Conservation (phyloP, 1,140 invertebrate genomes). For the Xylocopa sonorina region DNA sequence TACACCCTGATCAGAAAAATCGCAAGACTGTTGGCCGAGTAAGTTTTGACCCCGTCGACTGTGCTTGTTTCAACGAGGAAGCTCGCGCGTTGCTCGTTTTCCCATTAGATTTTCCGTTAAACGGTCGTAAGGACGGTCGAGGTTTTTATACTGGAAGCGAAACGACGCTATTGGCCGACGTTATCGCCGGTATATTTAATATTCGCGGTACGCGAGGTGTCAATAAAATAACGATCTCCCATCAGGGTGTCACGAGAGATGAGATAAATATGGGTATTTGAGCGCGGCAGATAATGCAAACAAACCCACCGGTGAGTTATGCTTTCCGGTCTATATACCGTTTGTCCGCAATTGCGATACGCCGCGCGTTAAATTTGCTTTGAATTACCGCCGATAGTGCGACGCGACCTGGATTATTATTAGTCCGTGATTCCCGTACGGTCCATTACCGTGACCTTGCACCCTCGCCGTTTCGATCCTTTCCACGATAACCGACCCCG, state of each 20-base stretch:
- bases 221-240: constrained; percentile 76
- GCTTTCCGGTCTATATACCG: constrained; percentile 70
- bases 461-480: constrained; percentile 45
- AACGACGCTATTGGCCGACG: constrained; percentile 1
- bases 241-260: constrained; percentile 71
- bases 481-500: constrained; percentile 19
- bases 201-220: constrained; percentile 62
- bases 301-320: constrained; percentile 78
- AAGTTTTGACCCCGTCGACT: constrained; percentile 42
- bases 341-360: constrained; percentile 72
- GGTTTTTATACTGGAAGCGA: not conserved
- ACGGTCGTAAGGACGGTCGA: not conserved
- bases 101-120: not conserved
- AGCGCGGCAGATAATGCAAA: constrained; percentile 78
- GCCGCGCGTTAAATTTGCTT: constrained; percentile 77
- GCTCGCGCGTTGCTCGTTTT: not conserved
- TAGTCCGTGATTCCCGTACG: constrained; percentile 74
- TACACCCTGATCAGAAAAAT: constrained; percentile 58
- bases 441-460: constrained; percentile 71
- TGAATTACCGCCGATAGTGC: constrained; percentile 76
- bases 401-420: constrained; percentile 73
- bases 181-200: constrained; percentile 61
- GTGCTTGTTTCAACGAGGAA: no score
- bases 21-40: not conserved
- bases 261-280: constrained; percentile 79